Conservation (phyloP, 23 tunicate genomes). For the Ascidia mentula region DNA sequence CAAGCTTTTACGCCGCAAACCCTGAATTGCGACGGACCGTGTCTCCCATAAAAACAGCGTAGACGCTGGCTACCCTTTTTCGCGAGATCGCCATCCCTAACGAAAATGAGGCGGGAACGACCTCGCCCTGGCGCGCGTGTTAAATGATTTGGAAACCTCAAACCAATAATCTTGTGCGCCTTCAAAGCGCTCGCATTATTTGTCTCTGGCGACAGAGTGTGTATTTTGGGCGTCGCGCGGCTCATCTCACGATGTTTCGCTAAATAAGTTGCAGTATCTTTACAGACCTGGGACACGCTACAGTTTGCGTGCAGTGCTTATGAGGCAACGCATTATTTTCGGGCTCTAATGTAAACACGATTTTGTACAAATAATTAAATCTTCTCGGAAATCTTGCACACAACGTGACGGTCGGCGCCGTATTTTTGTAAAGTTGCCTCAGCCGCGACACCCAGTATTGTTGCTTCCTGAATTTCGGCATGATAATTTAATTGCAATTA, state of each 20-base stretch:
- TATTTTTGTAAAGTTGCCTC: no score
- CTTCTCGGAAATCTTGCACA: not conserved
- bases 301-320: no score
- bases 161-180: not conserved
- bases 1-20: not conserved
- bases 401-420: constrained; percentile 14
- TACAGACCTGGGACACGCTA: no score
- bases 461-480: no score
- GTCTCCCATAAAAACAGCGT: not conserved
- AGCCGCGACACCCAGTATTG: no score
- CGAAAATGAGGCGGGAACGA: not conserved
- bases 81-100: not conserved
- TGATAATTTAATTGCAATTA: no score
- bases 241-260: not conserved
- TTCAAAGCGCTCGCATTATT: not conserved
- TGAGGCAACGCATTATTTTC: not conserved
- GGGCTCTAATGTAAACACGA: not conserved
- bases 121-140: not conserved
- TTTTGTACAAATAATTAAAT: not conserved
- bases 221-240: not conserved
- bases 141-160: not conserved
- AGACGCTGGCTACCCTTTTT: not conserved
- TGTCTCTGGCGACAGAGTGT: not conserved
- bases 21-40: not conserved
- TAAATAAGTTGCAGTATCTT: no score